Evolutionary conservation across 2,888 invertebrate species (phyloP), one percentile per base, ranked within the genome.

Genomic region (Meganola albula): DNA sequence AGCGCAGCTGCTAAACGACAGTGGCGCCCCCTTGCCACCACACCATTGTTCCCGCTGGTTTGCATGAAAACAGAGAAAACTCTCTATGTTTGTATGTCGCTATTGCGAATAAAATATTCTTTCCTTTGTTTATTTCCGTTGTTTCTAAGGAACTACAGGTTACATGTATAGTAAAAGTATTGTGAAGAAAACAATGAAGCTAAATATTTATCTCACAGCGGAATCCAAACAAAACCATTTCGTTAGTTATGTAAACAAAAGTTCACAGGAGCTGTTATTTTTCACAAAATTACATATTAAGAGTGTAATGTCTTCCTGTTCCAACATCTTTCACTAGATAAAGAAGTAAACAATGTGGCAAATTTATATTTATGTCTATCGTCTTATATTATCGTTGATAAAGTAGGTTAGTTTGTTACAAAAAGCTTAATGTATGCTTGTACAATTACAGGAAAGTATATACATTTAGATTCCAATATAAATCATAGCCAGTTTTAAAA

Each of bases 21-120:
- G 47, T 53, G 40, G 53, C 46, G 31, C 52, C 49, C 53, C 63
- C 58, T 58, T 49, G 44, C 59, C 63, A 57, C 64, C 55, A 61
- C 51, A 57, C 73, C 47, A 74, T 80, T 80, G 79, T 79, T 75
- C 64, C 64, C 70, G 62, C 68, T 74, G 74, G 72, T 79, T 80
- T 75, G 75, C 72, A 77, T 79, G 74, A 74, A 80, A 79, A 79
- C 71, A 75, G 68, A 73, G 71, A 74, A 76, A 75, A 76, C 67
- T 74, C 67, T 71, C 65, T 71, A 74, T 75, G 73, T n/a, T n/a
- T n/a, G n/a, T 78, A 67, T 78, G 77, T 73, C 75, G 71, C 63
- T 62, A 63, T 67, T 74, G 71, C 68, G 61, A 77, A 80, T 80
- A 79, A 77, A 78, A 76, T 77, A 77, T 77, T 75, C 42, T 72